Evolutionary conservation across 2,888 invertebrate species (phyloP).

Genomic region (Leptodirus hochenwartii): DNA sequence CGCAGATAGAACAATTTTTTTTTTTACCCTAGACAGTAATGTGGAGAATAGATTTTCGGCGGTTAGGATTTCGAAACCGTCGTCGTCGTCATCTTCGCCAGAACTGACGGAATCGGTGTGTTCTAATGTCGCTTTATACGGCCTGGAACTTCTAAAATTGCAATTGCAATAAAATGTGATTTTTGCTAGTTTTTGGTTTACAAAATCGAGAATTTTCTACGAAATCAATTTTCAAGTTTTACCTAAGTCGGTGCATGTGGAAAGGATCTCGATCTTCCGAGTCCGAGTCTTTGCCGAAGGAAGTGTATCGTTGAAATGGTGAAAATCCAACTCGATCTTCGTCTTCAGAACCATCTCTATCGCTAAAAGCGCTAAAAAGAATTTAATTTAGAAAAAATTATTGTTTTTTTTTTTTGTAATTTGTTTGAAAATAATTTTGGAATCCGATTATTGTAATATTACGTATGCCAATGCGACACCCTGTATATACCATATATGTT

Average conservation of each 20-base stretch:
- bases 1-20: neutral
- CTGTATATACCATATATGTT: too few species aligned
- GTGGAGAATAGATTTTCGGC: slow-evolving; percentile 84
- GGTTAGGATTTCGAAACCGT: slow-evolving; percentile 79
- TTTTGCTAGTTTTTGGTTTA: slow-evolving; percentile 7
- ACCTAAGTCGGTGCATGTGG: slow-evolving; percentile 51
- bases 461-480: too few species aligned
- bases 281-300: slow-evolving; percentile 38
- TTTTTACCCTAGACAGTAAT: slow-evolving; percentile 57
- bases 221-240: slow-evolving; percentile 8
- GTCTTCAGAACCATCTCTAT: slow-evolving; percentile 47
- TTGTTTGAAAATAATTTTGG: too few species aligned
- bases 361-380: slow-evolving; percentile 42
- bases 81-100: slow-evolving; percentile 73
- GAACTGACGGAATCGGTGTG: slow-evolving; percentile 77
- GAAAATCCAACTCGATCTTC: too few species aligned
- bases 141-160: slow-evolving; percentile 46
- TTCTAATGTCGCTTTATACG: slow-evolving; percentile 42
- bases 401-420: neutral
- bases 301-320: slow-evolving; percentile 38
- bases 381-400: slow-evolving; percentile 8
- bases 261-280: slow-evolving; percentile 28
- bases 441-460: too few species aligned
- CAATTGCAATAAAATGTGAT: too few species aligned
- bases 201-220: slow-evolving; percentile 6